Percentiles rank a stretch among this genome's conserved stretches.
Evolutionary conservation across 2,797 vertebrate species (phyloP).

Genomic region (Rhinoraja longicauda): DNA sequence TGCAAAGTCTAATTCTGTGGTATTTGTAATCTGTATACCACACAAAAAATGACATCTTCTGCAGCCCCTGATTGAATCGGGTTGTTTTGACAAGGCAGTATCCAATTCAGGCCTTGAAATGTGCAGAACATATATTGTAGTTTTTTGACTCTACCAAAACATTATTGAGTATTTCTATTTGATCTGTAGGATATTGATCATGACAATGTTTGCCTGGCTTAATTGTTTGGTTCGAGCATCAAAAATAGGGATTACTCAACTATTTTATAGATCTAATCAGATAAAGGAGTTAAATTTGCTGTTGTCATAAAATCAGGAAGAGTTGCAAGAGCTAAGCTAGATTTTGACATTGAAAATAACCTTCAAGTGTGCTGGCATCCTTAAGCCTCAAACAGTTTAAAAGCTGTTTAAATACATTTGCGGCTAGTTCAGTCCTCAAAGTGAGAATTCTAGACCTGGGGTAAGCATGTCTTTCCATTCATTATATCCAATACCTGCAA

Average conservation of each 20-base stretch:
- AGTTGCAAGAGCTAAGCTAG: not conserved
- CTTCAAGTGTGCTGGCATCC: not conserved
- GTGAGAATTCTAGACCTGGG: not conserved
- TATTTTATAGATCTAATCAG: not conserved
- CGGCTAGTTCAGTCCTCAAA: not conserved
- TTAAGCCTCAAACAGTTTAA: not conserved
- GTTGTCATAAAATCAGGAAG: not conserved
- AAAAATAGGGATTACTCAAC: not conserved
- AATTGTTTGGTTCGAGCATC: not conserved
- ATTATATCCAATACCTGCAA: not conserved
- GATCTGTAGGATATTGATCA: not conserved
- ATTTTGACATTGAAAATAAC: not conserved
- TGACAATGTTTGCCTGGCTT: not conserved
- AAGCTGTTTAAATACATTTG: not conserved
- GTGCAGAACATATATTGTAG: not conserved
- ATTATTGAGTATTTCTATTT: not conserved
- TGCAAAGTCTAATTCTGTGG: not conserved
- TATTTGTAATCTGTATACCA: not conserved
- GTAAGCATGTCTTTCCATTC: not conserved
- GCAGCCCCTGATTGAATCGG: not conserved
- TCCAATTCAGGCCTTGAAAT: not conserved
- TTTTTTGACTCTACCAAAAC: not conserved
- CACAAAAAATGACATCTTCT: not conserved
- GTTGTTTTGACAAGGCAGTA: not conserved
- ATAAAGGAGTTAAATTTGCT: not conserved